phyloP scores from a whole-genome alignment of 2,888 invertebrate species.

The Mythimna lalbum region DNA sequence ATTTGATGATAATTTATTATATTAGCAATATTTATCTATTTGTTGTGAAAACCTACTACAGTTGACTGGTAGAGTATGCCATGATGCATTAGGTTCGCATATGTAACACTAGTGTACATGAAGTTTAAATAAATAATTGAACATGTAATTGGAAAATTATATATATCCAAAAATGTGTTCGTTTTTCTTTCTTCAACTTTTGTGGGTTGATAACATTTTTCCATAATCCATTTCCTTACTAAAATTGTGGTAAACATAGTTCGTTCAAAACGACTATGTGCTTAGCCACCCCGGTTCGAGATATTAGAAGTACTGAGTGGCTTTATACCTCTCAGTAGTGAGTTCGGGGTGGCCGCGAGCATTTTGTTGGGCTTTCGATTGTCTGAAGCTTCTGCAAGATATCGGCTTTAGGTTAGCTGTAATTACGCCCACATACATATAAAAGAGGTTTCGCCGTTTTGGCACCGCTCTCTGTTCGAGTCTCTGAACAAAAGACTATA shows the following conservation, averaged over 20 bases:
- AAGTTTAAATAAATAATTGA: neutral
- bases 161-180: neutral
- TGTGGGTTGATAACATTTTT: conserved; percentile 16
- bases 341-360: conserved; percentile 50
- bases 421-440: conserved; percentile 43
- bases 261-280: conserved; percentile 42
- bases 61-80: no score
- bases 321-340: conserved; percentile 56
- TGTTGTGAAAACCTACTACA: no score
- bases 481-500: conserved; percentile 7
- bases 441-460: conserved; percentile 47
- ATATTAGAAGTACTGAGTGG: conserved; percentile 65
- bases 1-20: no score
- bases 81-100: no score
- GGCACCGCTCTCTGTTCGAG: conserved; percentile 13
- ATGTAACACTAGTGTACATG: no score
- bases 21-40: no score
- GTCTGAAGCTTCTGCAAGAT: conserved; percentile 59
- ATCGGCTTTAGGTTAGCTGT: conserved; percentile 60
- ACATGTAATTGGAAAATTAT: neutral
- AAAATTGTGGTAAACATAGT: conserved; percentile 54
- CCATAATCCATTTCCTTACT: conserved; percentile 29
- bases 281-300: conserved; percentile 52
- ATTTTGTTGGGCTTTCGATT: conserved; percentile 56
- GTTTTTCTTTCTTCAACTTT: neutral